These are phyloP conservation scores for Parasteatoda tepidariorum DNA, from an alignment of 1,140 invertebrate species.

Conservation along the genomic window DNA sequence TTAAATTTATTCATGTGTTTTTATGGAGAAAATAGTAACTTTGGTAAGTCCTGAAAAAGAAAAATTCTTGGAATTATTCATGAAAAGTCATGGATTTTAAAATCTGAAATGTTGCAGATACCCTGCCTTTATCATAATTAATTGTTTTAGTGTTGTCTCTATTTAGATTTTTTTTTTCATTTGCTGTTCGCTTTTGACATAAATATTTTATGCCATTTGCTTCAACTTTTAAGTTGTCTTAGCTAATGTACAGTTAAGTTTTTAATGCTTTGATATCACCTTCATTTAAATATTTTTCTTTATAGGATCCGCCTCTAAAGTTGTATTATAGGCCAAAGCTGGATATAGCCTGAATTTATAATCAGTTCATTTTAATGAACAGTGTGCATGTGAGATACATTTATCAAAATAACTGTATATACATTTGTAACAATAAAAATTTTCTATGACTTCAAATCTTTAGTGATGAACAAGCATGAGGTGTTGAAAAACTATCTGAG, in stretches of 20 bases:
- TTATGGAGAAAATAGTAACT: too few species aligned
- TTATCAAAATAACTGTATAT: slow-evolving; percentile 10
- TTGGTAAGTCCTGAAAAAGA: too few species aligned
- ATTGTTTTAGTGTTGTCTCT: not conserved
- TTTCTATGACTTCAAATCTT: not conserved
- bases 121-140: not conserved
- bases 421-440: slow-evolving; percentile 5
- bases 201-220: not conserved
- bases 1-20: too few species aligned
- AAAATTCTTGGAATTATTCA: too few species aligned
- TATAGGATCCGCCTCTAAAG: slow-evolving; percentile 45
- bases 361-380: not conserved
- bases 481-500: not conserved
- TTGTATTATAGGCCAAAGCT: slow-evolving; percentile 46
- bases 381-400: not conserved
- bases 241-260: not conserved
- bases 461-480: not conserved
- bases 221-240: not conserved
- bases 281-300: slow-evolving; percentile 1
- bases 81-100: too few species aligned
- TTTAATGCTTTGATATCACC: not conserved
- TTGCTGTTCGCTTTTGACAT: not conserved
- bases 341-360: slow-evolving; percentile 27
- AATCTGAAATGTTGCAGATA: not conserved
- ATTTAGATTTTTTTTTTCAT: not conserved